Evolutionary conservation across 1,140 invertebrate genomes (phyloP).

Genomic region (Radopholus similis): DNA sequence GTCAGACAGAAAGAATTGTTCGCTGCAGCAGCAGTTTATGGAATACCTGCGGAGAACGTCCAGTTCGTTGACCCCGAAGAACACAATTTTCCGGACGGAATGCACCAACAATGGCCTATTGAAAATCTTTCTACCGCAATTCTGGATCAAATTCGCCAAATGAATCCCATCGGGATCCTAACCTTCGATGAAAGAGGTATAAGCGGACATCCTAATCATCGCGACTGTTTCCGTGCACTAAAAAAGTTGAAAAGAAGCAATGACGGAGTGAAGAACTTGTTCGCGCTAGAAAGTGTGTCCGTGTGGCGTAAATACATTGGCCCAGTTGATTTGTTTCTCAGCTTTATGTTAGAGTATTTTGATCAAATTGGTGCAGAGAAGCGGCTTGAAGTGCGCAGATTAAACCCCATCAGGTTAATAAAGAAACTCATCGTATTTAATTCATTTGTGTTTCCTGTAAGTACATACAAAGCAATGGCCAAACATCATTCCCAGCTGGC

Average conservation of each 20-base stretch:
- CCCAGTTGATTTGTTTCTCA: slow-evolving; percentile 47
- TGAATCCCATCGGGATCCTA: slow-evolving; percentile 66
- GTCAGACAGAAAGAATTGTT: slow-evolving; percentile 1
- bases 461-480: slow-evolving; percentile 70
- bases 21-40: background rate
- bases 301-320: slow-evolving; percentile 73
- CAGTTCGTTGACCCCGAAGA: slow-evolving; percentile 70
- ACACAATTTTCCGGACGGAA: slow-evolving; percentile 71
- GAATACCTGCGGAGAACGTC: slow-evolving; percentile 60
- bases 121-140: background rate
- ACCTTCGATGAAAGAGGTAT: slow-evolving; percentile 88
- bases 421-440: background rate
- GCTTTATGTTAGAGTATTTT: slow-evolving; percentile 11
- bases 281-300: slow-evolving; percentile 44
- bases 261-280: slow-evolving; percentile 40
- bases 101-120: slow-evolving; percentile 47
- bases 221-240: slow-evolving; percentile 62
- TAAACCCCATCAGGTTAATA: background rate
- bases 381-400: background rate
- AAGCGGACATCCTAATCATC: slow-evolving; percentile 83
- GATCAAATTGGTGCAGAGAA: background rate
- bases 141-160: slow-evolving; percentile 65
- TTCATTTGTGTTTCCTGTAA: too few relatives aligned
- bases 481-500: slow-evolving; percentile 80
- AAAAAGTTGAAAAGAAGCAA: slow-evolving; percentile 38